Evolutionary conservation across 2,797 vertebrate genomes (phyloP), one percentile per base, ranked within the genome.

Genomic region (Monodelphis domestica): DNA sequence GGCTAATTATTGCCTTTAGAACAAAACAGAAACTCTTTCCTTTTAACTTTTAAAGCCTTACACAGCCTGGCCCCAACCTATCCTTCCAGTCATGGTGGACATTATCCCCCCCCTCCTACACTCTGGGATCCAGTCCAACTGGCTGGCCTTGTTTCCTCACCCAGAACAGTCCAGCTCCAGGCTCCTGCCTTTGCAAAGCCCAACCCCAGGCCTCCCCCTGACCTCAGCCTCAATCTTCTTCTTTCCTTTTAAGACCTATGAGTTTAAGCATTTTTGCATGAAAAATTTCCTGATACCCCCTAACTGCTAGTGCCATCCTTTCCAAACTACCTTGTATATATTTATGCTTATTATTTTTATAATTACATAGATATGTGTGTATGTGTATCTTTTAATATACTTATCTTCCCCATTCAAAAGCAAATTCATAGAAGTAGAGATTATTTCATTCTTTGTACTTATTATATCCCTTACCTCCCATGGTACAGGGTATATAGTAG

Each of bases 211-310:
- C 70, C 38, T 78, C 70, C 70, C 11, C 38, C 38, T 78, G n/a
- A 78, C 21, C 38, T 78, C 38, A 78, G 70, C 1, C 63, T 63
- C 89, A 89, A 4, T 21, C 29, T 89, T 10, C 30, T 78, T 45
- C 28, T n/a, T 70, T 38, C 70, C 53, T 89, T 78, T 91, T 91
- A 93, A 95, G 94, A 78, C 63, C 94, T 89, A n/a, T n/a, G n/a
- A 87, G 90, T 33, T 94, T 78, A 92, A 88, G 89, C 29, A 89
- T 53, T 89, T 91, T 26, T 24, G 45, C 4, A 70, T 24, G 14
- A 52, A 54, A 55, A 0, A 93, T 45, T 78, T 78, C 59, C 70
- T 24, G 63, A 78, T 70, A 56, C n/a, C 17, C 17, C 21, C 24
- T 24, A 15, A 45, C 38, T 7, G 7, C 70, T 45, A 45, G 38